phyloP scores from a whole-genome alignment of 2,113 vertebrate genomes.

The Scytalopus superciliaris region DNA sequence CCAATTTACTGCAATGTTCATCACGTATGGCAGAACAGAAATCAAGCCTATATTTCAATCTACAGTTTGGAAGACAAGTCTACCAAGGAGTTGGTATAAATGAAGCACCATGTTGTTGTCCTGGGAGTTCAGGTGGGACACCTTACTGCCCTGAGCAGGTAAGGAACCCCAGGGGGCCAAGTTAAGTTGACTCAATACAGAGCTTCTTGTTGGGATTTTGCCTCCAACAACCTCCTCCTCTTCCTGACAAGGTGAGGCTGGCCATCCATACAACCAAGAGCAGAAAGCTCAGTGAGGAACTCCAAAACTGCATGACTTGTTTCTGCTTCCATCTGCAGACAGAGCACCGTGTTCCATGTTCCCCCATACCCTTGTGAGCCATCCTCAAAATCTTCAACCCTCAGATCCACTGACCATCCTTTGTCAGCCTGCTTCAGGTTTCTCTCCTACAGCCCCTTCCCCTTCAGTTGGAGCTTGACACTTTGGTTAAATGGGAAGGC shows the following conservation, averaged over 20 bases:
- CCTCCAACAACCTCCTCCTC: not conserved
- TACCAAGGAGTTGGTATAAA: not conserved
- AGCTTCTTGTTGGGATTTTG: not conserved
- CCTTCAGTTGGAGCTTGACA: not conserved
- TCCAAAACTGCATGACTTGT: not conserved
- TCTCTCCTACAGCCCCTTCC: not conserved
- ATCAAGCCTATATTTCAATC: not conserved
- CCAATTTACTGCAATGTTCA: not conserved
- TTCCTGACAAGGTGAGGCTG: not conserved
- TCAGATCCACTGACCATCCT: not conserved
- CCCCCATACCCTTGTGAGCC: not conserved
- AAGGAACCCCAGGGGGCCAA: not conserved
- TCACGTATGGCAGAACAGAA: not conserved
- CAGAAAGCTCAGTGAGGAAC: not conserved
- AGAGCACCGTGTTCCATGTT: not conserved
- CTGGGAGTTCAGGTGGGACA: not conserved
- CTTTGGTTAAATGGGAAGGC: not conserved
- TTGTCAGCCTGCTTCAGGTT: not conserved
- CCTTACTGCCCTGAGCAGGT: not conserved
- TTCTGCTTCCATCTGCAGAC: not conserved
- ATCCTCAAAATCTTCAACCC: not conserved
- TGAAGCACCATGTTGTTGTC: not conserved
- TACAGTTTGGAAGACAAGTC: not conserved
- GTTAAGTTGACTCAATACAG: not conserved
- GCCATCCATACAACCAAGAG: not conserved